Conservation (phyloP, 1,140 invertebrate genomes). For the Drosophila quadrilineata region DNA sequence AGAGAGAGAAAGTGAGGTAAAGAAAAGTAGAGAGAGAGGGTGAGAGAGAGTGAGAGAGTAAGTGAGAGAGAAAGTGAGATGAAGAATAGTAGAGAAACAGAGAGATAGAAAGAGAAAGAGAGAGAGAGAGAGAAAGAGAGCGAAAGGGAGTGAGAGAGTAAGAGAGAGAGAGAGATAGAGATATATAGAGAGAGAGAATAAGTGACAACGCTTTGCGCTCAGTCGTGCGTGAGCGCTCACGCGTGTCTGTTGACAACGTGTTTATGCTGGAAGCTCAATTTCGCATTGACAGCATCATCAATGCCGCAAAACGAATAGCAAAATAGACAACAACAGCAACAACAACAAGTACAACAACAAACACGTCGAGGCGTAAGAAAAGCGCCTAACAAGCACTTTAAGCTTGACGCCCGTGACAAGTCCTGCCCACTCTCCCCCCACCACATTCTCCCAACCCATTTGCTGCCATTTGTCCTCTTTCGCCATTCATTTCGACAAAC, state of each 20-base stretch:
- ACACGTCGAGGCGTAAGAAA: conserved; percentile 29
- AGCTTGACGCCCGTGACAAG: conserved; percentile 47
- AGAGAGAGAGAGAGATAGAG: conserved; percentile 32
- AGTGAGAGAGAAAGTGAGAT: no score
- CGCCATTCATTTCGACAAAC: no score
- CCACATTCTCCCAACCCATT: neutral
- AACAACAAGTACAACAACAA: neutral
- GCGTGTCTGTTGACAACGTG: conserved; percentile 73
- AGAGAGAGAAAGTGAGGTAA: conserved; percentile 29
- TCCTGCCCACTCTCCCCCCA: neutral
- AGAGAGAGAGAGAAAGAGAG: conserved; percentile 8
- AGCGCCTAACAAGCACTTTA: conserved; percentile 71
- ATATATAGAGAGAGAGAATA: conserved; percentile 35
- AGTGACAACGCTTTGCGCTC: neutral
- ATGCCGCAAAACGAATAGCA: conserved; percentile 41
- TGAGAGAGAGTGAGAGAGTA: conserved; percentile 16
- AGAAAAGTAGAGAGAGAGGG: conserved; percentile 39
- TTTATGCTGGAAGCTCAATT: conserved; percentile 73
- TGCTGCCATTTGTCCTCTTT: neutral
- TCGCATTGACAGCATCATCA: conserved; percentile 71
- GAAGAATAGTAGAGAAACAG: conserved; percentile 53
- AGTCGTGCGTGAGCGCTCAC: conserved; percentile 63
- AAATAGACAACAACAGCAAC: conserved; percentile 22
- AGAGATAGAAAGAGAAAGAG: conserved; percentile 57
- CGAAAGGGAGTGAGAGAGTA: neutral